Percentiles rank a stretch among this genome's conserved stretches.
Conservation (phyloP, 2,113 vertebrate species). For the Alces alces region DNA sequence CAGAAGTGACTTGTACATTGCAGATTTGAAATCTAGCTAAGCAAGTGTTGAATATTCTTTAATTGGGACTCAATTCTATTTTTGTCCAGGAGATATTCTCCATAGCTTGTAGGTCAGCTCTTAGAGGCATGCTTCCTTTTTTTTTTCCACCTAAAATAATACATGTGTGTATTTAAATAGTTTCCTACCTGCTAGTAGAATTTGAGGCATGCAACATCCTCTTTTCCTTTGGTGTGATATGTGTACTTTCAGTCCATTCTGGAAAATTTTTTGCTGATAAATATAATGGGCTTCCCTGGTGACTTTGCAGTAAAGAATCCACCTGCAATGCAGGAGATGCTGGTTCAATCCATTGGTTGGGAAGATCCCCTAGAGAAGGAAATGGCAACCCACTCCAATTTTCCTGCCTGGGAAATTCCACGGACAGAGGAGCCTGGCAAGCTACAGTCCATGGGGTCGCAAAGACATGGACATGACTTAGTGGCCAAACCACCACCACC, state of each 20-base stretch:
- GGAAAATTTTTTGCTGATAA: neutral
- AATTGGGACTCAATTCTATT: neutral
- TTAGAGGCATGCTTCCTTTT: neutral
- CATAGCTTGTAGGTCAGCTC: neutral
- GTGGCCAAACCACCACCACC: no score
- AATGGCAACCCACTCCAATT: no score
- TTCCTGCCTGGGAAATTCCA: no score
- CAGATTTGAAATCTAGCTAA: neutral
- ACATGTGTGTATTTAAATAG: neutral
- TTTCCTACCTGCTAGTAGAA: neutral
- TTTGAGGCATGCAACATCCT: neutral
- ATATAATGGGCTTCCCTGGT: neutral
- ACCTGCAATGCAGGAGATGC: neutral
- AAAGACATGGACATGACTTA: no score
- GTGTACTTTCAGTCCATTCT: neutral
- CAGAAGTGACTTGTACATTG: neutral
- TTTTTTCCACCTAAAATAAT: neutral
- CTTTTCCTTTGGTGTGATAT: neutral
- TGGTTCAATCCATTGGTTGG: neutral
- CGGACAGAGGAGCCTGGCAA: no score
- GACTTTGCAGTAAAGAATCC: neutral
- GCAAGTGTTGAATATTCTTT: neutral
- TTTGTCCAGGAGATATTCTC: neutral
- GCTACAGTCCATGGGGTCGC: no score
- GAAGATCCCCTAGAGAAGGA: neutral